A percentile compares a stretch with the other conserved stretches of the same genome.
Evolutionary conservation across 2,797 vertebrate genomes (phyloP).

Genomic region (Hyperoplus immaculatus): DNA sequence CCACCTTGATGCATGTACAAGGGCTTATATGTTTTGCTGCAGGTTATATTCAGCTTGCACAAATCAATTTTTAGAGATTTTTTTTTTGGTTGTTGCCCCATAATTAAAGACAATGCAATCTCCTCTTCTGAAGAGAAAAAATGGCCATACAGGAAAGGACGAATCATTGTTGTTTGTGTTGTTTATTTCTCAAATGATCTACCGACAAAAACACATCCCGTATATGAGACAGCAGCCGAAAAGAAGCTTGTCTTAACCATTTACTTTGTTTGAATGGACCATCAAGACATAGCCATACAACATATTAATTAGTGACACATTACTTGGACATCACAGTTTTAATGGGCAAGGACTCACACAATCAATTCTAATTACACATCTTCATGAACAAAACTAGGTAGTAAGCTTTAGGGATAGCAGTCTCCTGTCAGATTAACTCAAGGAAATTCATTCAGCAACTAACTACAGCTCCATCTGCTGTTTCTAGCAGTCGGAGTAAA

Average conservation of each 20-base stretch:
- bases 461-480: constrained; percentile 80
- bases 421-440: constrained; percentile 67
- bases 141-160: constrained; percentile 49
- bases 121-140: constrained; percentile 61
- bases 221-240: constrained; percentile 16
- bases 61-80: constrained; percentile 77
- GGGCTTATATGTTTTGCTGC: constrained; percentile 62
- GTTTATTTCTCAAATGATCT: constrained; percentile 40
- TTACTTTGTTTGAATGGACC: constrained; percentile 54
- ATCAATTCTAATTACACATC: constrained; percentile 76
- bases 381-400: constrained; percentile 73
- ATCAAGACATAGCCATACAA: constrained; percentile 60
- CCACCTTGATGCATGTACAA: constrained; percentile 57
- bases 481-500: constrained; percentile 58
- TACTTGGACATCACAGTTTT: constrained; percentile 77
- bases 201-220: constrained; percentile 35
- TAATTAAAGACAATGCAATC: constrained; percentile 80
- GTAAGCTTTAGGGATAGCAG: constrained; percentile 57
- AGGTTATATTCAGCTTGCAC: constrained; percentile 72
- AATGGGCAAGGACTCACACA: constrained; percentile 75
- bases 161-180: constrained; percentile 41
- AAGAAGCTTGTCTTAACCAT: constrained; percentile 35
- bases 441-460: constrained; percentile 64
- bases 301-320: constrained; percentile 71
- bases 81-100: constrained; percentile 45